Evolutionary conservation across 2,888 invertebrate genomes (phyloP).

Genomic region (Cephalotes varians): DNA sequence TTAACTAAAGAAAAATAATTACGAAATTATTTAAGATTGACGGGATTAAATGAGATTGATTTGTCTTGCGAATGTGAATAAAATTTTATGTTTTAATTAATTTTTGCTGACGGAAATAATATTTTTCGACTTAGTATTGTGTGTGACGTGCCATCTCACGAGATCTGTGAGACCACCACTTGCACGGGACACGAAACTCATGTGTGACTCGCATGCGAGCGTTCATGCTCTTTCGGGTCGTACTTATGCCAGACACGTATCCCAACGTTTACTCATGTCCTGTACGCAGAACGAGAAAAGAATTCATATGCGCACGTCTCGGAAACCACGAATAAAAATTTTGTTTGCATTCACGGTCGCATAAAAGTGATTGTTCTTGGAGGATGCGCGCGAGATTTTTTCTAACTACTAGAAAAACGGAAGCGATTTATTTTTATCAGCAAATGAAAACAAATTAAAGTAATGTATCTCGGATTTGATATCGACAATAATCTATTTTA

Average conservation of each 20-base stretch:
- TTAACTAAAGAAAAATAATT: background rate
- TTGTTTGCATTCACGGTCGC: constrained; percentile 13
- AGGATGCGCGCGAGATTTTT: background rate
- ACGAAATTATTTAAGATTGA: background rate
- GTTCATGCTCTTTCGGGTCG: background rate
- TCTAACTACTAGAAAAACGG: no score
- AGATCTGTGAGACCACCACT: constrained; percentile 34
- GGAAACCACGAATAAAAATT: constrained; percentile 18
- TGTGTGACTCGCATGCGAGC: constrained; percentile 29
- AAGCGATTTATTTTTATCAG: background rate
- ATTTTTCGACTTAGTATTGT: background rate
- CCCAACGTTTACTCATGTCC: constrained; percentile 63
- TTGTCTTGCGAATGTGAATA: background rate
- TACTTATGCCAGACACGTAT: constrained; percentile 67
- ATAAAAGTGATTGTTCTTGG: background rate
- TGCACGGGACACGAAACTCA: constrained; percentile 13
- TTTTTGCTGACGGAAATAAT: background rate
- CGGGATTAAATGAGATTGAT: background rate
- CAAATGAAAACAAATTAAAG: background rate
- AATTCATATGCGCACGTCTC: constrained; percentile 28
- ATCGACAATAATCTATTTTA: background rate
- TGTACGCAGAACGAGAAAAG: constrained; percentile 50
- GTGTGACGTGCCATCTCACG: constrained; percentile 21
- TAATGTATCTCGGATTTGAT: background rate
- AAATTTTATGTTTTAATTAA: background rate